These are phyloP conservation scores for Amphilophus citrinellus DNA, from an alignment of 2,113 vertebrate species.

Conservation along the genomic window DNA sequence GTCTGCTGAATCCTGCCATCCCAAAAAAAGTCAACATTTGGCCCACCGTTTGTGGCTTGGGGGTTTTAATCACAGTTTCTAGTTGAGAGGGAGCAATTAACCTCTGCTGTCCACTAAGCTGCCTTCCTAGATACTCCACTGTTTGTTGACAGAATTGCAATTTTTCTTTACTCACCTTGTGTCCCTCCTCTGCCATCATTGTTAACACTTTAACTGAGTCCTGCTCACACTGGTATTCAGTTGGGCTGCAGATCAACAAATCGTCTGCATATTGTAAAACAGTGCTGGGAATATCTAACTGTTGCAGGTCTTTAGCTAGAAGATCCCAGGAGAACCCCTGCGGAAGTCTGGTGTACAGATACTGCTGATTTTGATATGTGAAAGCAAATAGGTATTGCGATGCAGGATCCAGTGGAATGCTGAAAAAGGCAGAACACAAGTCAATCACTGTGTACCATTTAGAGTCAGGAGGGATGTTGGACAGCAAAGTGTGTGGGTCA, in stretches of 20 bases:
- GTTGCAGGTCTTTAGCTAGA: neutral
- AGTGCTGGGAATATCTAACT: neutral
- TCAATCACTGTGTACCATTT: neutral
- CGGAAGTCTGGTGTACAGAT: neutral
- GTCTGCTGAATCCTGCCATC: too few relatives aligned
- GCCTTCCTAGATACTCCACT: neutral
- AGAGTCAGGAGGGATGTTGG: too few relatives aligned
- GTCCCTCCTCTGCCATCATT: fast-evolving
- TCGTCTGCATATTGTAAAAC: neutral
- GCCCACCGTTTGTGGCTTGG: neutral
- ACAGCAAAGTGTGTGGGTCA: too few relatives aligned
- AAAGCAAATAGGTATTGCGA: neutral
- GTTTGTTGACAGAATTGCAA: neutral
- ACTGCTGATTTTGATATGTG: neutral
- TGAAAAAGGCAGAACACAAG: neutral
- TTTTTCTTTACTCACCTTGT: neutral
- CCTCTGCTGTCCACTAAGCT: neutral
- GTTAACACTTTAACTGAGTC: neutral
- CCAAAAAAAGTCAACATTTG: too few relatives aligned
- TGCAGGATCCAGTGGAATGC: too few relatives aligned
- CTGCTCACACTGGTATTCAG: too few relatives aligned
- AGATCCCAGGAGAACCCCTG: neutral
- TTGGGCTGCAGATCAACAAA: neutral
- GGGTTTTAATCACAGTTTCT: fast-evolving
- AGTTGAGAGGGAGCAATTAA: neutral